A percentile compares a stretch with the other conserved stretches of the same genome.
Evolutionary conservation across 64 coral and sea anemone genomes (phyloP).

Genomic region (Hydrozoanthus tunicans): DNA sequence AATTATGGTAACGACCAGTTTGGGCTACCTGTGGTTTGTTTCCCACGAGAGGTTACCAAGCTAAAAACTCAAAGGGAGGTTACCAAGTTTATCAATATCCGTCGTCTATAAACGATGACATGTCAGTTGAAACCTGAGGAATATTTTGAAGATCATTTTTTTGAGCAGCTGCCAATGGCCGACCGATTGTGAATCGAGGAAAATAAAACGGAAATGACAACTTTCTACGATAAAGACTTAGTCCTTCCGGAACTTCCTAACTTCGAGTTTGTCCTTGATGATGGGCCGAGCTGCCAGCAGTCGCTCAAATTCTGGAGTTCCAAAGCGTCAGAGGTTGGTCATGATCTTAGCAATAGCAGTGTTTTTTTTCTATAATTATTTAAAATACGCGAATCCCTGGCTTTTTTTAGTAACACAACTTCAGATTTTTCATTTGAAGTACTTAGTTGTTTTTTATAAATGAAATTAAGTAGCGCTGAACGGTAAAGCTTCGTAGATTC

Average conservation of each 20-base stretch:
- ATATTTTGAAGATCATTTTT: not conserved
- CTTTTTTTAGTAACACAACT: no score
- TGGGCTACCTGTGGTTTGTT: not conserved
- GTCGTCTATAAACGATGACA: no score
- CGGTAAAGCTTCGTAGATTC: no score
- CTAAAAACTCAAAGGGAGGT: not conserved
- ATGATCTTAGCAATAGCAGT: not conserved
- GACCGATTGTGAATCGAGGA: no score
- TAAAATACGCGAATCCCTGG: no score
- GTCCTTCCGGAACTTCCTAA: constrained; percentile 68
- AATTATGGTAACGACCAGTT: no score
- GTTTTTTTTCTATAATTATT: no score
- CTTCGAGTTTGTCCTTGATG: constrained; percentile 80
- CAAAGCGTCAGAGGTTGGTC: constrained; percentile 80
- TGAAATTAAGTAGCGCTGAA: no score
- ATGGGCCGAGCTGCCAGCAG: constrained; percentile 83
- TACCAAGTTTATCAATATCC: not conserved
- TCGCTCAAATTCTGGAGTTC: constrained; percentile 92
- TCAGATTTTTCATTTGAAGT: no score
- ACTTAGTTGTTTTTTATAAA: no score
- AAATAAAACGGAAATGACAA: constrained; percentile 43
- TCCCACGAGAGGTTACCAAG: not conserved
- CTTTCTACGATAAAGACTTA: constrained; percentile 90
- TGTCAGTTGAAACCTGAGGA: not conserved
- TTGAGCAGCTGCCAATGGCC: not conserved